Evolutionary conservation across 2,113 vertebrate genomes (phyloP).

Genomic region (Ginglymostoma cirratum): DNA sequence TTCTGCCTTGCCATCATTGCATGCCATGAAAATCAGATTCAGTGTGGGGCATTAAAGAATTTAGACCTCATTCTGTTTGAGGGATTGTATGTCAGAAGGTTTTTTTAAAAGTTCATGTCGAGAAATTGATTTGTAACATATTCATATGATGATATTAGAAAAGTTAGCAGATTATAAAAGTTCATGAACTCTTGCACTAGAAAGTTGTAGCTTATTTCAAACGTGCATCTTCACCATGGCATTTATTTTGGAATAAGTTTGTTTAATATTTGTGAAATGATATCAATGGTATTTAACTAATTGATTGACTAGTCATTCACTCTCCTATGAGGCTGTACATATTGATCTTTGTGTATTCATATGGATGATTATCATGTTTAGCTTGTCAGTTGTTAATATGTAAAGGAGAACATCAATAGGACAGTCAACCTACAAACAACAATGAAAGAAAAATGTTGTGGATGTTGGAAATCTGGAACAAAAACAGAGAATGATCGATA

Average conservation of each 20-base stretch:
- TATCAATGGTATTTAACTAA: not conserved
- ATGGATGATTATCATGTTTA: not conserved
- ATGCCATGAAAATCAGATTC: not conserved
- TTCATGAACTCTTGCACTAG: not conserved
- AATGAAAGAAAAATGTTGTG: not conserved
- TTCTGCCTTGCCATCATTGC: not conserved
- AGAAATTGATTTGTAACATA: not conserved
- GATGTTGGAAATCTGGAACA: not conserved
- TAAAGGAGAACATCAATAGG: not conserved
- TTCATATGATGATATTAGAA: not conserved
- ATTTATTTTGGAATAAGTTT: not conserved
- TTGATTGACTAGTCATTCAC: not conserved
- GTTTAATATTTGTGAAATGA: not conserved
- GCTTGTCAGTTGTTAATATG: not conserved
- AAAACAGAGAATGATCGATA: too few relatives aligned
- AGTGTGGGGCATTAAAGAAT: not conserved
- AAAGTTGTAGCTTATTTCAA: not conserved
- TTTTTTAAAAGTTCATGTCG: not conserved
- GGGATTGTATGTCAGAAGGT: not conserved
- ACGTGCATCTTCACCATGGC: not conserved
- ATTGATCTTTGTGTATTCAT: not conserved
- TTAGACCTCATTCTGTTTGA: not conserved
- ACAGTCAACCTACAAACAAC: not conserved
- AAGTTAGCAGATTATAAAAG: not conserved
- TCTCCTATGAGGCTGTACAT: not conserved